Evolutionary conservation across 37 sponge, comb jelly and placozoan species (phyloP).

Genomic region (Beroe forskalii): DNA sequence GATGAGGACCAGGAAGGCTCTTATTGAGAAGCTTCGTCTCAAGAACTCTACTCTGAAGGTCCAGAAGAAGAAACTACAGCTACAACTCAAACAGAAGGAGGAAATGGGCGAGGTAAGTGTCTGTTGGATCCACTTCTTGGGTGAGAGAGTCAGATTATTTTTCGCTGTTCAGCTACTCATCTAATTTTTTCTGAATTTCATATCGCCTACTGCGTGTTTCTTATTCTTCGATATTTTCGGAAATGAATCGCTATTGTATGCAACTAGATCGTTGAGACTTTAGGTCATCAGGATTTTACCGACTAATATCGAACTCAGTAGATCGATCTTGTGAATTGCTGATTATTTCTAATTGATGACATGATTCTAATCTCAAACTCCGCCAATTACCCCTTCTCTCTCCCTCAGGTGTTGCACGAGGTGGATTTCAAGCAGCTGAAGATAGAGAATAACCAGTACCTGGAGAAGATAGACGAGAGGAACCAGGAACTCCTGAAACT

Average conservation of each 20-base stretch:
- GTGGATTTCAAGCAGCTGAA: constrained; percentile 89
- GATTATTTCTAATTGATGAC: too few species aligned
- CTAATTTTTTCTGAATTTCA: too few species aligned
- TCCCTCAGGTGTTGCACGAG: constrained; percentile 59
- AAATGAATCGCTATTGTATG: too few species aligned
- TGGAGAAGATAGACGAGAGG: constrained; percentile 85
- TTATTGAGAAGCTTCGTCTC: constrained; percentile 84
- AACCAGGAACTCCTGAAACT: constrained; percentile 91
- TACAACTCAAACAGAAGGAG: constrained; percentile 81
- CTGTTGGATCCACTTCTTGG: neutral
- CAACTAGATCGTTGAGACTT: too few species aligned
- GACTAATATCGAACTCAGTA: too few species aligned
- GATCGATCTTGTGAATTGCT: too few species aligned
- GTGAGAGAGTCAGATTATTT: neutral
- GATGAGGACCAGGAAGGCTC: constrained; percentile 72
- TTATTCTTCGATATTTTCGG: too few species aligned
- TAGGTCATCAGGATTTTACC: too few species aligned
- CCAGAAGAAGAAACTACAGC: constrained; percentile 77
- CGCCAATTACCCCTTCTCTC: too few species aligned
- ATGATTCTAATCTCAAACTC: too few species aligned
- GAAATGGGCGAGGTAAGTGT: constrained; percentile 60
- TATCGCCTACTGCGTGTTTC: too few species aligned
- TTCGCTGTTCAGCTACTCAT: too few species aligned
- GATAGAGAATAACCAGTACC: constrained; percentile 92
- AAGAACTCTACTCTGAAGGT: constrained; percentile 84